Base-by-base conservation (phyloP, 2,113 vertebrate genomes). In the Boulengeromyrus knoepffleri region DNA sequence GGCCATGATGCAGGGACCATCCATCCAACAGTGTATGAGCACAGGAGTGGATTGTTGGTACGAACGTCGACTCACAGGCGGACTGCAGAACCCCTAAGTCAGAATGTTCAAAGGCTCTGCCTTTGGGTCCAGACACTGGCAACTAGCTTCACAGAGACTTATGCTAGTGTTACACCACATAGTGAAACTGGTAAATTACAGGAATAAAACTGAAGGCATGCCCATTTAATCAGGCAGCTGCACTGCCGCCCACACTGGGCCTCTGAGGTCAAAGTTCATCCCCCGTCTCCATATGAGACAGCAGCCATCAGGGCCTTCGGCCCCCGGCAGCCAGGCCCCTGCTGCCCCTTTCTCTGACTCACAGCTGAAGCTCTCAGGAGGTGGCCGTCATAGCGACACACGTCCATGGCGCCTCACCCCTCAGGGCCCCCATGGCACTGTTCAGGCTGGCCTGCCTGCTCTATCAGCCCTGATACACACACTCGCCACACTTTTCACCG, bases 401-500 rank as follows among this genome's bases (percentile, higher is more conserved):
- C 88, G 13, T 53, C 70, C 49, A 62, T 24, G n/a, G 47, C 3
- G 2, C 17, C 12, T 5, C 42, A 5, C 42, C 49, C 74, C 88
- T 19, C 47, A 17, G 70, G 36, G 74, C 0, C 21, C 19, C 70
- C 24, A 77, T 8, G 70, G 15, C 19, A 4, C 47, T 53, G 31
- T 45, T 58, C 49, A 7, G 42, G 53, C 74, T 5, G 5, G 21
- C 24, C 21, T 39, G 31, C 49, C 2, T 52, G 84, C 84, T 70
- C 93, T 94, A 96, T 94, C 93, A 95, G 93, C 94, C 91, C 92
- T 95, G 95, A 96, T 95, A 96, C 91, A 66, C n/a, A 66, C n/a
- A 66, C 62, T 12, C 9, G 9, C 62, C 62, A n/a, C 24, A 31
- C n/a, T 66, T 31, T 66, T 27, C 17, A 53, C 52, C 52, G 0